A percentile compares a stretch with the other conserved stretches of the same genome.
These are phyloP conservation scores for Petrocephalus schoutedeni DNA, from an alignment of 2,797 vertebrate species.

Conservation along the genomic window DNA sequence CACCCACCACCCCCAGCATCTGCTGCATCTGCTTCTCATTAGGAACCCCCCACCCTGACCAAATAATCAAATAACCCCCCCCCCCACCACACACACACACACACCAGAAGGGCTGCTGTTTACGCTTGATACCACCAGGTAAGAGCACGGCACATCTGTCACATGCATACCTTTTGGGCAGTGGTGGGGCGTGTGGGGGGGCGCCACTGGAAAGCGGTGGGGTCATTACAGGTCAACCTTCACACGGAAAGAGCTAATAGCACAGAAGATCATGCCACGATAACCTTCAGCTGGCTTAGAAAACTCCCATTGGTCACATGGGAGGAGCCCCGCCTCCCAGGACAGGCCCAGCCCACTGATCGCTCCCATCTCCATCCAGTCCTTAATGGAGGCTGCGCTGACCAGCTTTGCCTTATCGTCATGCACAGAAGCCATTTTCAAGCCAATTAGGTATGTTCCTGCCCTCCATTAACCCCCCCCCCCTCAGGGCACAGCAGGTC, in stretches of 20 bases:
- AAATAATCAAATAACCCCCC: background rate
- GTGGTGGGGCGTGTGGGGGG: background rate
- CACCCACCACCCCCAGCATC: background rate
- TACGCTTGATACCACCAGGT: slow-evolving; percentile 11
- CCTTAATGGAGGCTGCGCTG: background rate
- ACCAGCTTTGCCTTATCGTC: background rate
- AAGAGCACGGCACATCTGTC: slow-evolving; percentile 6
- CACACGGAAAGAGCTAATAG: background rate
- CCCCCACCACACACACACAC: background rate
- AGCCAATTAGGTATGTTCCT: background rate
- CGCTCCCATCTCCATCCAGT: background rate
- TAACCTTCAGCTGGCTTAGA: background rate
- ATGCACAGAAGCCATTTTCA: background rate
- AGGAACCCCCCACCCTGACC: background rate
- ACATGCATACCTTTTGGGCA: background rate
- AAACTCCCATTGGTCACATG: background rate
- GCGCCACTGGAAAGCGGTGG: background rate
- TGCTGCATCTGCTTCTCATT: background rate
- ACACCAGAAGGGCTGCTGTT: slow-evolving; percentile 2
- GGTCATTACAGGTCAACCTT: slow-evolving; percentile 14
- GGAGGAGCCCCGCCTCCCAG: background rate
- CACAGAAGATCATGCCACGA: background rate
- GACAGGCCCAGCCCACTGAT: background rate
- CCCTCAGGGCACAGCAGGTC: background rate
- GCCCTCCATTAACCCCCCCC: background rate